Percentiles rank a stretch among this genome's conserved stretches.
phyloP scores from a whole-genome alignment of 2,888 invertebrate species.

The Hedychridium roseum region DNA sequence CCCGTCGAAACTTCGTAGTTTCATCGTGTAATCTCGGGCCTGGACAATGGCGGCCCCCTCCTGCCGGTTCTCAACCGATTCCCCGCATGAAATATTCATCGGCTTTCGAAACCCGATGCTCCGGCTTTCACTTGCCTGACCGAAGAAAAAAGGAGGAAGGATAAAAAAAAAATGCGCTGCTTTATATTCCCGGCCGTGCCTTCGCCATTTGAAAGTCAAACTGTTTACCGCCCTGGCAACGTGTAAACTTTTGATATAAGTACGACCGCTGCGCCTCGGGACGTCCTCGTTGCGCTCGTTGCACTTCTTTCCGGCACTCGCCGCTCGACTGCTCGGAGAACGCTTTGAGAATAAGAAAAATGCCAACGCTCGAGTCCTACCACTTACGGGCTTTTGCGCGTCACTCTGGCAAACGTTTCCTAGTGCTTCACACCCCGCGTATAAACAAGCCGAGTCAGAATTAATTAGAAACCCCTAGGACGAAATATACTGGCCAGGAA shows the following conservation, averaged over 20 bases:
- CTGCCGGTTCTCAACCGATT: conserved; percentile 20
- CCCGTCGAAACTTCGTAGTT: conserved; percentile 5
- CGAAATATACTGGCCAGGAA: no score
- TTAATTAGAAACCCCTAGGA: no score
- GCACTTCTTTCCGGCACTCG: conserved; percentile 9
- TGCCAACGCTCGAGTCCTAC: no score
- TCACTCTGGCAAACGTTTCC: no score
- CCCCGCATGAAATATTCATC: conserved; percentile 45
- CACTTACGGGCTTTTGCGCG: no score
- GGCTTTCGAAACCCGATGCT: conserved; percentile 29
- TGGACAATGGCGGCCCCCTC: conserved; percentile 10
- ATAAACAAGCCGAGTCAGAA: no score
- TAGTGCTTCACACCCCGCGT: no score
- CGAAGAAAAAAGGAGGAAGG: no score
- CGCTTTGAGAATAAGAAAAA: not conserved
- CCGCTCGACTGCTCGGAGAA: conserved; percentile 8
- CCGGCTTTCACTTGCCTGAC: conserved; percentile 29
- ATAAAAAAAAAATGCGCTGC: conserved; percentile 41
- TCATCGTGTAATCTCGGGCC: conserved; percentile 18
- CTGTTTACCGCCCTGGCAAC: conserved; percentile 36
- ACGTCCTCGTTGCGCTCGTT: conserved; percentile 15
- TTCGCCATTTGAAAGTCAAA: conserved; percentile 48
- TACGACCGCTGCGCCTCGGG: conserved; percentile 12
- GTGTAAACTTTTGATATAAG: conserved; percentile 32
- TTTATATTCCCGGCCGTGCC: conserved; percentile 41